These are phyloP conservation scores for Erebia aethiops DNA, from an alignment of 2,888 invertebrate species.

Conservation along the genomic window DNA sequence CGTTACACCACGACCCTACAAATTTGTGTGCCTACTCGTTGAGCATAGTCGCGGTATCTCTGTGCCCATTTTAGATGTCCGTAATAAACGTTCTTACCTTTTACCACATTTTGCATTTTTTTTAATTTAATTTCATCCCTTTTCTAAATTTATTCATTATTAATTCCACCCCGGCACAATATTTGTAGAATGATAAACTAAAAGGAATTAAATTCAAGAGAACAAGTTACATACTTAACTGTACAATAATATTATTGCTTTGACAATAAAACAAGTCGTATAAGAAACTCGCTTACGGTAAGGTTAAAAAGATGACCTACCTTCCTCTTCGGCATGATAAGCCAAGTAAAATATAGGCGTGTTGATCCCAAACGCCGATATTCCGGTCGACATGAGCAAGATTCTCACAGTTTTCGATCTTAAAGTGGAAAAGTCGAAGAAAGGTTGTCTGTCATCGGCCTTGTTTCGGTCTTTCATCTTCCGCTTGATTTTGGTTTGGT, in stretches of 20 bases:
- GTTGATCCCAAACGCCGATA: conserved; percentile 92
- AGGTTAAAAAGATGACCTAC: conserved; percentile 52
- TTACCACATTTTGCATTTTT: too few species aligned
- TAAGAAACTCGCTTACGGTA: conserved; percentile 10
- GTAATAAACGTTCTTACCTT: too few species aligned
- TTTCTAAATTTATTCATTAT: too few species aligned
- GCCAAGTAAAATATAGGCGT: conserved; percentile 93
- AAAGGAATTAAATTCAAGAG: too few species aligned
- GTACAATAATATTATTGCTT: background rate
- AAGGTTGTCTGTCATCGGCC: conserved; percentile 90
- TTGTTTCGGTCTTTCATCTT: conserved; percentile 92
- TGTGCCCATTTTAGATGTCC: too few species aligned
- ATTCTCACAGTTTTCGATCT: conserved; percentile 93
- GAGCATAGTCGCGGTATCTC: too few species aligned
- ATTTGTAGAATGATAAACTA: too few species aligned
- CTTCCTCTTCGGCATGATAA: conserved; percentile 90
- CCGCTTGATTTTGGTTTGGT: conserved; percentile 88
- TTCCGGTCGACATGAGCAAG: conserved; percentile 90
- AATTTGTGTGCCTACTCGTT: too few species aligned
- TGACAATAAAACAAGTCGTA: conserved; percentile 13
- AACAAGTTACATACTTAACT: background rate
- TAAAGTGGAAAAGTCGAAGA: conserved; percentile 93
- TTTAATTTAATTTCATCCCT: too few species aligned
- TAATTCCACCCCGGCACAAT: too few species aligned
- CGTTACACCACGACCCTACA: too few species aligned